These are phyloP conservation scores for Penaeus vannamei DNA, from an alignment of 1,140 invertebrate species.

Conservation along the genomic window DNA sequence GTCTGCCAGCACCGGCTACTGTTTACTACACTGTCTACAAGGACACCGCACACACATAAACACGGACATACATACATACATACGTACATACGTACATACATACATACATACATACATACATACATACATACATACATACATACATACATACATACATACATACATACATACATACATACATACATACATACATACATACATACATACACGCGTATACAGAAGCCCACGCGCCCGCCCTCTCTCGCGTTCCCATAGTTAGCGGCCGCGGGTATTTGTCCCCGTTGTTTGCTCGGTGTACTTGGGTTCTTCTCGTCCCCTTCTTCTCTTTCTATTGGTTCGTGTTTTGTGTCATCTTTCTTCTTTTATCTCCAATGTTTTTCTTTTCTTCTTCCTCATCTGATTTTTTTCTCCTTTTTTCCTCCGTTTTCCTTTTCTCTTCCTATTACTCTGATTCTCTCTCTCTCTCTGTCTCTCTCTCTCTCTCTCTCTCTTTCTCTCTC, in stretches of 20 bases:
- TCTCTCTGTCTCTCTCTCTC: not conserved
- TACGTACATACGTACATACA: not conserved
- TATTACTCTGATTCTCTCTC: not conserved
- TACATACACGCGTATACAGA: not conserved
- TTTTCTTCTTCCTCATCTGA: no score
- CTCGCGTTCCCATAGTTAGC: not conserved
- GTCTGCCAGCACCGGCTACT: no score
- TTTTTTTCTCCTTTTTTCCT: no score
- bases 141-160: not conserved
- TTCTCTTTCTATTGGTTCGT: not conserved
- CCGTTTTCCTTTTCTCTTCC: not conserved
- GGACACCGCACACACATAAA: no score
- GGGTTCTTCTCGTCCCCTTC: not conserved
- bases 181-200: not conserved
- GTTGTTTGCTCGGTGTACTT: no score
- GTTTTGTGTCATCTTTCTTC: not conserved
- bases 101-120: not conserved
- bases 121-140: no score
- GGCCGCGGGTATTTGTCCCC: no score
- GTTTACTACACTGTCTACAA: no score
- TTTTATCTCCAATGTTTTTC: no score
- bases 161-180: conserved; percentile 13
- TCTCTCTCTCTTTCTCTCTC: not conserved
- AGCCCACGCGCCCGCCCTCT: not conserved
- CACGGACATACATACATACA: no score